Percentiles rank a stretch among this genome's conserved stretches.
Evolutionary conservation across 2,113 vertebrate genomes (phyloP).

Genomic region (Pyrgilauda ruficollis): DNA sequence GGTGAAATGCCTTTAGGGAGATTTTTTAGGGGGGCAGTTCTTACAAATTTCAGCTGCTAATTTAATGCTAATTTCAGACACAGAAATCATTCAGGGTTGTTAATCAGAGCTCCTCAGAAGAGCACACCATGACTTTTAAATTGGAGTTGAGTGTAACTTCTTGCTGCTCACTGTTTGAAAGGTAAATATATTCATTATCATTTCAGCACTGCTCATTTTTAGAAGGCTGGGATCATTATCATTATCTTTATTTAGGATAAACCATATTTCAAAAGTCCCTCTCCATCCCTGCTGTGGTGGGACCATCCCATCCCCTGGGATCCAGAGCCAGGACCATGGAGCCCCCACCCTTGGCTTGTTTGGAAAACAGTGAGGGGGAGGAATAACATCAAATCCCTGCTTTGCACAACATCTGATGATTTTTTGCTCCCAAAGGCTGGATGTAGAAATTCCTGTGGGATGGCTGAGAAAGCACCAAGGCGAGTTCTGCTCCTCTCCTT

Average conservation of each 20-base stretch:
- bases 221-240: background rate
- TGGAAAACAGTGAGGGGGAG: background rate
- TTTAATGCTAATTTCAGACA: background rate
- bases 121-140: background rate
- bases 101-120: background rate
- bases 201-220: background rate
- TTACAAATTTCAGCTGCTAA: background rate
- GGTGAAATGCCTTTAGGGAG: background rate
- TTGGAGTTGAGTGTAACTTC: background rate
- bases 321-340: background rate
- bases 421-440: background rate
- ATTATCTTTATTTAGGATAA: background rate
- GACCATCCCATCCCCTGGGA: background rate
- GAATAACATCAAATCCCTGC: background rate
- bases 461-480: background rate
- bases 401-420: background rate
- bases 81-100: background rate
- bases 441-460: background rate
- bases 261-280: background rate
- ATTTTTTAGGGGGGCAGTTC: background rate
- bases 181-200: background rate
- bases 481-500: background rate
- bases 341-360: background rate
- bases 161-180: background rate
- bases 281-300: background rate